Percentiles rank a stretch among this genome's conserved stretches.
These are phyloP conservation scores for Intellagama lesueurii DNA, from an alignment of 2,797 vertebrate species.

Conservation along the genomic window DNA sequence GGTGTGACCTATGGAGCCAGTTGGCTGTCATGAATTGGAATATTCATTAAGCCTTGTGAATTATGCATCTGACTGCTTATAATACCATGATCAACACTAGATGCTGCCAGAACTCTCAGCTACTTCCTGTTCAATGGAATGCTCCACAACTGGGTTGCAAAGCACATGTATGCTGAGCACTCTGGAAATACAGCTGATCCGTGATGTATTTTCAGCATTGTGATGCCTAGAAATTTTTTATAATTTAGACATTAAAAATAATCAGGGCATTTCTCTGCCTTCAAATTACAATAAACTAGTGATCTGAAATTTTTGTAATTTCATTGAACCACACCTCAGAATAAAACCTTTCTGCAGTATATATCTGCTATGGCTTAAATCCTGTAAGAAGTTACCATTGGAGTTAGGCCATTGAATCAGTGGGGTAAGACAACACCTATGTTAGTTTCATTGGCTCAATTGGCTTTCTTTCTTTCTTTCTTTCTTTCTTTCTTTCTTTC, in stretches of 20 bases:
- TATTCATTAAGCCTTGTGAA: slow-evolving; percentile 85
- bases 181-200: slow-evolving; percentile 47
- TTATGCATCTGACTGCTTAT: slow-evolving; percentile 82
- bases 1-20: slow-evolving; percentile 83
- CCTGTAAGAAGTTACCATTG: too few species aligned
- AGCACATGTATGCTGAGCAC: slow-evolving; percentile 47
- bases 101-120: slow-evolving; percentile 78
- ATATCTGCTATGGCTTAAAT: background rate
- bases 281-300: slow-evolving; percentile 45
- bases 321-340: background rate
- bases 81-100: slow-evolving; percentile 78
- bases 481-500: too few species aligned
- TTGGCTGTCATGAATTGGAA: slow-evolving; percentile 84
- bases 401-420: too few species aligned
- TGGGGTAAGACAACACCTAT: too few species aligned
- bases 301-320: slow-evolving; percentile 63
- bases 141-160: slow-evolving; percentile 74
- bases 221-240: slow-evolving; percentile 31
- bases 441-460: too few species aligned
- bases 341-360: slow-evolving; percentile 47
- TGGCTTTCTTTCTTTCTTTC: too few species aligned
- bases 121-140: slow-evolving; percentile 76
- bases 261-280: slow-evolving; percentile 53
- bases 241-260: slow-evolving; percentile 58
- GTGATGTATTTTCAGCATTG: slow-evolving; percentile 54